Evolutionary conservation across 1,140 invertebrate species (phyloP), one percentile per base, ranked within the genome.

Genomic region (Cherax destructor): DNA sequence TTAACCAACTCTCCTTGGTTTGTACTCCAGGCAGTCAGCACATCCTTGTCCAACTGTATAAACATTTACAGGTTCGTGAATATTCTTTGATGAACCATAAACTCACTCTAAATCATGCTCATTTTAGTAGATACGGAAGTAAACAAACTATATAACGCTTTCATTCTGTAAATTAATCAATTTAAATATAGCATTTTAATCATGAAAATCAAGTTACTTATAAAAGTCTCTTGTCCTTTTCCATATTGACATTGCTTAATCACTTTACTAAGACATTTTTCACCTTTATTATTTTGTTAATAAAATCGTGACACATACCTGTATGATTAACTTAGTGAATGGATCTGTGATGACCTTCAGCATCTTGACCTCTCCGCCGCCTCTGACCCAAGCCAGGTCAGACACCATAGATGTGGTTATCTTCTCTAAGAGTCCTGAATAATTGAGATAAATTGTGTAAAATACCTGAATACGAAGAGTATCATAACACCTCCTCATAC

Each of bases 21-120:
- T 49, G 81, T 69, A 9, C 94, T 92, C 94, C 94, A 94, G 65
- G 93, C 93, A 30, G 93, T 93, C 59, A 95, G 92, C 0, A 95
- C 94, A 47, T 94, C 94, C 90, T 95, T 95, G 93, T 95, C 95
- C 84, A 95, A 80, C 95, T 95, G 93, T 30, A 41, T n/a, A 83
- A 84, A 74, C 21, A 50, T 30, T 72, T 21, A n/a, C 9, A 88
- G n/a, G 16, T 77, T 50, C 24, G 65, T 16, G 50, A 5, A 24
- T 18, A 47, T 56, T 9, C 56, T 11, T 69, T 69, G 16, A 84
- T 47, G 24, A 49, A 59, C 50, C 52, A 56, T 9, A 56, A 1
- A 56, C 9, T 56, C 24, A 24, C 11, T 50, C 49, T 84, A 84
- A 83, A 83, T 24, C 41, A 9, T 81, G n/a, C 41, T 81, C 6